phyloP scores from a whole-genome alignment of 2,888 invertebrate species.

The Ferrisia virgata region DNA sequence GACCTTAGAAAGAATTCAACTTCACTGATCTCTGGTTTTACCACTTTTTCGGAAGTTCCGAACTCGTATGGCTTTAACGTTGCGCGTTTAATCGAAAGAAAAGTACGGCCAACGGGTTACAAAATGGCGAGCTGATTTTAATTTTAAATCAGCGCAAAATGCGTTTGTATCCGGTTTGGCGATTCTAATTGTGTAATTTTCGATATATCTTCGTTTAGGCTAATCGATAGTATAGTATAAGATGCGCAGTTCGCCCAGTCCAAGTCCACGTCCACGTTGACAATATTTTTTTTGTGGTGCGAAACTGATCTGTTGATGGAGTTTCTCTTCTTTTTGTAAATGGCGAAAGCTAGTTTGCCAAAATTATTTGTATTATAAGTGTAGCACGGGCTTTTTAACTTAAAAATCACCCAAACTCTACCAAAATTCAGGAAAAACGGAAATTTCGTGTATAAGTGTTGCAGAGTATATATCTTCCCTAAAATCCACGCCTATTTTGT shows the following conservation, averaged over 20 bases:
- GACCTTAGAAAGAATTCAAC: constrained; percentile 10
- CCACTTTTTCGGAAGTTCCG: background rate
- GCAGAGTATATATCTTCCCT: no score
- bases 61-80: background rate
- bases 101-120: background rate
- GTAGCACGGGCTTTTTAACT: no score
- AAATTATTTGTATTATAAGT: no score
- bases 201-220: background rate
- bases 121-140: constrained; percentile 17
- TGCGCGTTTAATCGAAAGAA: background rate
- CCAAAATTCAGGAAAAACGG: no score
- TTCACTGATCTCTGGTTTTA: constrained; percentile 3
- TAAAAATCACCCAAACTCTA: no score
- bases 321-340: no score
- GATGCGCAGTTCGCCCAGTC: background rate
- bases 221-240: background rate
- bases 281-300: background rate
- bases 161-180: background rate
- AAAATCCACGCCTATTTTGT: no score
- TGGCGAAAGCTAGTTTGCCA: no score
- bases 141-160: background rate
- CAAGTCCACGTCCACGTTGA: background rate
- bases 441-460: no score
- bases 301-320: no score
- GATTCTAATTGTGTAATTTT: background rate